These are phyloP conservation scores for Zingel zingel DNA, from an alignment of 2,113 vertebrate species.

Conservation along the genomic window DNA sequence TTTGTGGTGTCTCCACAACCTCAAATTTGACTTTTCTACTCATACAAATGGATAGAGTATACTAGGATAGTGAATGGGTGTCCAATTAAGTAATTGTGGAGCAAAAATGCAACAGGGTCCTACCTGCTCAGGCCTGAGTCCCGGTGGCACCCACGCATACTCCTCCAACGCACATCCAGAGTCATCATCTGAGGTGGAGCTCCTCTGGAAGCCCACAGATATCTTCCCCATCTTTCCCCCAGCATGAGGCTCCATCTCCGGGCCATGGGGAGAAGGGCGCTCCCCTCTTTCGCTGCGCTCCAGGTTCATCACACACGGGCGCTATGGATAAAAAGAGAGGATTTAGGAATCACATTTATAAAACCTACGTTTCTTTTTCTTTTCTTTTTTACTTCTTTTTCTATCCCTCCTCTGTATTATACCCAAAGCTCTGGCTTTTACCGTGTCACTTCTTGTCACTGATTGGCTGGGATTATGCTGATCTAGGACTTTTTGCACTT, in stretches of 20 bases:
- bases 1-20: neutral
- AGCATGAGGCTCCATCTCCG: slow-evolving; percentile 91
- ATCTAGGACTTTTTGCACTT: slow-evolving; percentile 29
- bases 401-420: slow-evolving; percentile 10
- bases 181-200: slow-evolving; percentile 95
- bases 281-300: slow-evolving; percentile 78
- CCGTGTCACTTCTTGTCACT: neutral
- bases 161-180: slow-evolving; percentile 96
- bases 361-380: neutral
- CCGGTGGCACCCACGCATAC: slow-evolving; percentile 95
- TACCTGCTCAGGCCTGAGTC: slow-evolving; percentile 94
- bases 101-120: neutral
- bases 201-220: slow-evolving; percentile 91
- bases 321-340: slow-evolving; percentile 71
- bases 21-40: neutral
- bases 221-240: slow-evolving; percentile 83
- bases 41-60: no score
- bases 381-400: neutral
- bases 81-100: neutral
- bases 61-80: no score
- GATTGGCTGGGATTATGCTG: slow-evolving; percentile 38
- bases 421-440: slow-evolving; percentile 25
- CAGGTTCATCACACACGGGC: slow-evolving; percentile 84
- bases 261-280: slow-evolving; percentile 70
- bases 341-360: slow-evolving; percentile 23